Conservation (phyloP, 2,888 invertebrate genomes). For the Neocrepidodera transversa region DNA sequence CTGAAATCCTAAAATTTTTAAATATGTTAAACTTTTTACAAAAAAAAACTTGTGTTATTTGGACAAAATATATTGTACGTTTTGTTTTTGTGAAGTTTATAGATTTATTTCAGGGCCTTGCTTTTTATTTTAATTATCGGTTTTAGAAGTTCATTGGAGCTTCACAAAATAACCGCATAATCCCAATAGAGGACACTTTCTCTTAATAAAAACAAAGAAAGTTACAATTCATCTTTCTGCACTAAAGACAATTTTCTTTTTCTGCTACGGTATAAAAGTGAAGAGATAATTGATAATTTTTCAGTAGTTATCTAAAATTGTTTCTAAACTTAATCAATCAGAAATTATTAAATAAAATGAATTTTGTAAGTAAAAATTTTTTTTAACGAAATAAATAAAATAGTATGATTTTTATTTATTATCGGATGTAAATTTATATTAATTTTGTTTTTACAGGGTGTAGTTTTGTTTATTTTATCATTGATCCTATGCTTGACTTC, state of each 20-base stretch:
- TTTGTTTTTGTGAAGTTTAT: too few relatives aligned
- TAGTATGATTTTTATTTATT: background rate
- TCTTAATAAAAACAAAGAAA: slow-evolving; percentile 4
- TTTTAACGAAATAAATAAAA: too few relatives aligned
- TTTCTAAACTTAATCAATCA: background rate
- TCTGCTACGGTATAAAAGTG: slow-evolving; percentile 4
- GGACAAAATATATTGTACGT: too few relatives aligned
- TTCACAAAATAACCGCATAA: background rate
- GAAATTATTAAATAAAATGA: slow-evolving; percentile 2
- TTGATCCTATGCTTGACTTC: background rate
- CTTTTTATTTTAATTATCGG: too few relatives aligned
- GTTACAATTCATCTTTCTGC: slow-evolving; percentile 3
- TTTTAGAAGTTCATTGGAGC: background rate
- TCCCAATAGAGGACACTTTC: background rate
- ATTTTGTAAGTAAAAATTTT: slow-evolving; percentile 9
- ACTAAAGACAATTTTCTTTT: slow-evolving; percentile 4
- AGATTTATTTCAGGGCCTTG: too few relatives aligned
- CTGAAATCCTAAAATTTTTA: too few relatives aligned
- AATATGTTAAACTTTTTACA: too few relatives aligned
- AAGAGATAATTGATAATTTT: background rate
- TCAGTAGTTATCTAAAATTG: slow-evolving; percentile 1
- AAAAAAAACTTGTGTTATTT: too few relatives aligned
- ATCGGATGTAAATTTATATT: background rate
- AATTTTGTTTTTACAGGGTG: background rate
- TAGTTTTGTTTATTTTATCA: background rate